Base-by-base conservation (phyloP, 2,888 invertebrate genomes). In the Tinea semifulvella region DNA sequence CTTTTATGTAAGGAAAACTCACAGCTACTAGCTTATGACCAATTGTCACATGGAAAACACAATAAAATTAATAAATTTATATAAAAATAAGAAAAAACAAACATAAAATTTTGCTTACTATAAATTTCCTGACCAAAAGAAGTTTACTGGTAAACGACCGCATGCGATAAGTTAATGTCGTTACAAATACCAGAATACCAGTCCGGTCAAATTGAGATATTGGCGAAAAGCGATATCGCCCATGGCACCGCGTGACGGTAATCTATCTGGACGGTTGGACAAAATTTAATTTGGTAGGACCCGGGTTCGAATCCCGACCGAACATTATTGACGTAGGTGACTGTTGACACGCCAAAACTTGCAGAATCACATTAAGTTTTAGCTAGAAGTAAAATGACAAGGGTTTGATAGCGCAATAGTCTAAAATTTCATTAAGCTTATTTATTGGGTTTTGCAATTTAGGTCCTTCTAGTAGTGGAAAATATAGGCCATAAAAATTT, bases 201-300 rank as follows among this genome's bases (percentile, higher is more conserved):
- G n/a, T n/a, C n/a, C n/a, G n/a, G n/a, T n/a, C n/a, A n/a, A n/a
- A n/a, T n/a, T n/a, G n/a, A n/a, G n/a, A n/a, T n/a, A n/a, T n/a
- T n/a, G 18, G 18, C 36, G 36, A 14, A 36, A 36, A 36, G n/a
- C 18, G 36, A 36, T 18, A 36, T 36, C 13, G 16, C 16, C 35
- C 57, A 38, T 28, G 42, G 43, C 43, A 49, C 56, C 58, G 60
- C 54, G 55, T 57, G 62, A 49, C 60, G 49, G 58, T 62, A 63
- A 64, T 63, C 55, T 54, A 54, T 56, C 56, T 56, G 55, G 61
- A 56, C 61, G 55, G 56, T 58, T 56, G 48, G 52, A 46, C 55
- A 56, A 55, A 61, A 69, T 69, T 64, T 66, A 68, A 68, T 68
- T 67, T 61, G 56, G 58, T 53, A 56, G 36, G 36, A 36, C 4